phyloP scores from a whole-genome alignment of 2,888 invertebrate genomes.

The Tortricodes alternella region DNA sequence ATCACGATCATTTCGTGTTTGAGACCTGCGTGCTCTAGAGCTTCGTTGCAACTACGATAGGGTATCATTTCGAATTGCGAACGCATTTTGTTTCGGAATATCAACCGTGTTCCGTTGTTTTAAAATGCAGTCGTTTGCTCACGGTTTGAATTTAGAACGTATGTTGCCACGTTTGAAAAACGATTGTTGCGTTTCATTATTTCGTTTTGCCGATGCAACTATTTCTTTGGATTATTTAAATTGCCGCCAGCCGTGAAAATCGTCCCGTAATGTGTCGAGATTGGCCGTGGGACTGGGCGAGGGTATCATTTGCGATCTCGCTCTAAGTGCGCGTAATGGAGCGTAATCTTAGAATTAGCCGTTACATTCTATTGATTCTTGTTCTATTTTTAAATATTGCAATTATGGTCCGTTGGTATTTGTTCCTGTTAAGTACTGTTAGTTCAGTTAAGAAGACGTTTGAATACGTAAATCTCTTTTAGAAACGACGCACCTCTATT shows the following conservation, averaged over 20 bases:
- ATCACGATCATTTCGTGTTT: slow-evolving; percentile 72
- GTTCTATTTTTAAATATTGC: slow-evolving; percentile 53
- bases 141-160: slow-evolving; percentile 32
- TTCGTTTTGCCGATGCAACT: slow-evolving; percentile 60
- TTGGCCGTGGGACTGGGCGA: slow-evolving; percentile 75
- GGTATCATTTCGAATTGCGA: slow-evolving; percentile 11
- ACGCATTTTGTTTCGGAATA: slow-evolving; percentile 43
- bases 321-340: slow-evolving; percentile 72
- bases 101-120: slow-evolving; percentile 44
- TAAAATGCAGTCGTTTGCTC: slow-evolving; percentile 37
- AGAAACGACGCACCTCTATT: too few species aligned
- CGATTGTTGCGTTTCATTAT: slow-evolving; percentile 29
- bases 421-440: background rate
- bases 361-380: slow-evolving; percentile 71
- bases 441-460: too few species aligned
- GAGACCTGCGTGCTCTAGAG: slow-evolving; percentile 27
- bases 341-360: slow-evolving; percentile 76
- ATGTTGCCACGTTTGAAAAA: slow-evolving; percentile 37
- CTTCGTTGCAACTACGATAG: slow-evolving; percentile 4
- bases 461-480: too few species aligned
- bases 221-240: slow-evolving; percentile 83
- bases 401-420: slow-evolving; percentile 13
- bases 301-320: slow-evolving; percentile 72
- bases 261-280: slow-evolving; percentile 78
- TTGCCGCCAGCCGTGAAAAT: slow-evolving; percentile 82